Evolutionary conservation across 2,113 vertebrate genomes (phyloP).

Genomic region (Muntiacus muntjak): DNA sequence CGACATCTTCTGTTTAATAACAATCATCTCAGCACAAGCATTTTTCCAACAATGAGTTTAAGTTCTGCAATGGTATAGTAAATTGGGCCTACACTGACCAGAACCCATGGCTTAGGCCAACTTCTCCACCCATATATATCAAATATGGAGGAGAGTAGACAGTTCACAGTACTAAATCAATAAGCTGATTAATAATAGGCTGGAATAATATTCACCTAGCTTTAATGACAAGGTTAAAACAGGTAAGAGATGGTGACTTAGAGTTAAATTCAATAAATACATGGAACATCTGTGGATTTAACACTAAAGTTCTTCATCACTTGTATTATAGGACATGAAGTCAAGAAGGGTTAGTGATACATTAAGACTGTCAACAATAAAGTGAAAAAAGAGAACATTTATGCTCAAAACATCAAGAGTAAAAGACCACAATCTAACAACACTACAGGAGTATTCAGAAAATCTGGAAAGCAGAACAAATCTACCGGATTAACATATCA

Average conservation of each 20-base stretch:
- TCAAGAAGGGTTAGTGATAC: neutral
- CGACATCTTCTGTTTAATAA: neutral
- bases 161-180: neutral
- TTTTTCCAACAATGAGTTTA: conserved; percentile 15
- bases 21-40: neutral
- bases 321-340: neutral
- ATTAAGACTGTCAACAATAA: neutral
- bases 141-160: neutral
- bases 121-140: neutral
- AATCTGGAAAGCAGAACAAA: neutral
- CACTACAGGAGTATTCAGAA: neutral
- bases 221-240: neutral
- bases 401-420: neutral
- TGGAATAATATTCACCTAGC: neutral
- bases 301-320: neutral
- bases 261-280: neutral
- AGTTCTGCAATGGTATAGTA: neutral
- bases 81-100: neutral
- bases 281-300: neutral
- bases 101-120: neutral
- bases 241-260: neutral
- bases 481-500: neutral
- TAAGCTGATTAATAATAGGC: neutral
- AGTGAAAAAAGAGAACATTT: neutral
- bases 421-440: neutral